Conservation (phyloP, 2,113 vertebrate species). For the Nipponia nippon region DNA sequence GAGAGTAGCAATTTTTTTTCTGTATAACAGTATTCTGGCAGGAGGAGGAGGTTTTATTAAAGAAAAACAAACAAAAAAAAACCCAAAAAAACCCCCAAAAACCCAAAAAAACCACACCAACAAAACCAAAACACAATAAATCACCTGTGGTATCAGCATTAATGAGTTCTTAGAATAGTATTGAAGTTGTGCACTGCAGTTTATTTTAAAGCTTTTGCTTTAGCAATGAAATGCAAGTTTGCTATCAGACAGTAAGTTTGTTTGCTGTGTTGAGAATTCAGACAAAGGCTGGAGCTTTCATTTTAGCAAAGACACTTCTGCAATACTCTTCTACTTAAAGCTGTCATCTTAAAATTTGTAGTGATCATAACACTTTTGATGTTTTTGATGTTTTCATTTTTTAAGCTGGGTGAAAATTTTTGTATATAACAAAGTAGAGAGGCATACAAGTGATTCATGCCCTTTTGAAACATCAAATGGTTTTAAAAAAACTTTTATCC, state of each 20-base stretch:
- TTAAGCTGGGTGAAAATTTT: constrained; percentile 18
- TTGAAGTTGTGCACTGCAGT: constrained; percentile 61
- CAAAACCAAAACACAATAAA: constrained; percentile 1
- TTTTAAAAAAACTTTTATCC: background rate
- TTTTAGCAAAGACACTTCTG: constrained; percentile 23
- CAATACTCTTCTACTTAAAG: constrained; percentile 24
- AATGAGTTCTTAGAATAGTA: constrained; percentile 53
- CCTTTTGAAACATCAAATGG: background rate
- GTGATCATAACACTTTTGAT: background rate
- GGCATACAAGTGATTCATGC: background rate
- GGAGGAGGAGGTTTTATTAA: background rate
- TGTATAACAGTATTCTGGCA: constrained; percentile 55
- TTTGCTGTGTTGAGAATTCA: constrained; percentile 54
- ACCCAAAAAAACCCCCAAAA: background rate
- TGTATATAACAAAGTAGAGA: background rate
- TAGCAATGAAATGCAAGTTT: constrained; percentile 51
- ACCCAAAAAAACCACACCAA: too few species aligned
- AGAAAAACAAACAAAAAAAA: background rate
- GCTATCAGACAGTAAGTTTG: constrained; percentile 31
- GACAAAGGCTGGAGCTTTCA: constrained; percentile 30
- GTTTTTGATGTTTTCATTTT: constrained; percentile 10
- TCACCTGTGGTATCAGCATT: constrained; percentile 38
- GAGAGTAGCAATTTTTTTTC: constrained; percentile 9
- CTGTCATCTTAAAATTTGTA: constrained; percentile 28
- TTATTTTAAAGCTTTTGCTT: constrained; percentile 34